A percentile compares a stretch with the other conserved stretches of the same genome.
Conservation (phyloP, 2,113 vertebrate genomes). For the Gobius niger region DNA sequence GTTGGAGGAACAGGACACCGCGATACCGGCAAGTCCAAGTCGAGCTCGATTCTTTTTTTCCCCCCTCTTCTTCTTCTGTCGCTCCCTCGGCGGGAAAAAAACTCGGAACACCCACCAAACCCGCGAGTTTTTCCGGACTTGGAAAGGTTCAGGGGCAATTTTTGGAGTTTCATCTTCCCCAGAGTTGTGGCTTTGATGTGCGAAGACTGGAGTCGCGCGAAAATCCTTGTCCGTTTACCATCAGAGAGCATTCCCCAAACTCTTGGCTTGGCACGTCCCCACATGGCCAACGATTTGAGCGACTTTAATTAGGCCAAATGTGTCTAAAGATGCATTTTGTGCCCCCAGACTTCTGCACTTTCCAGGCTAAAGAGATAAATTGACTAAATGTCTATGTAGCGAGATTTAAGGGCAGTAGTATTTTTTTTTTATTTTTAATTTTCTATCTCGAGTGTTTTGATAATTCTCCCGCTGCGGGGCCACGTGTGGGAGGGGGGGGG, state of each 20-base stretch:
- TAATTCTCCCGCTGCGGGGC: constrained; percentile 51
- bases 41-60: constrained; percentile 33
- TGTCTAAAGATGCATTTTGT: constrained; percentile 62
- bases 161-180: constrained; percentile 38
- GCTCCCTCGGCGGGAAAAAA: background rate
- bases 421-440: constrained; percentile 55
- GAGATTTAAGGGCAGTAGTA: constrained; percentile 45
- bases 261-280: constrained; percentile 63
- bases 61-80: constrained; percentile 11
- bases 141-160: constrained; percentile 61
- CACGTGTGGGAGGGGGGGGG: constrained; percentile 45
- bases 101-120: constrained; percentile 41
- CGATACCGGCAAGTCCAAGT: constrained; percentile 71
- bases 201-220: constrained; percentile 61
- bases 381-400: constrained; percentile 47
- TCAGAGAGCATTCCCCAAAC: constrained; percentile 59
- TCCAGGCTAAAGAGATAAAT: constrained; percentile 61
- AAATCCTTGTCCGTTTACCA: constrained; percentile 73
- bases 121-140: constrained; percentile 52
- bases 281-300: constrained; percentile 70
- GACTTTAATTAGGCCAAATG: constrained; percentile 75
- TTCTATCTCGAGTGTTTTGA: constrained; percentile 13
- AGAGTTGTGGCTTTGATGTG: constrained; percentile 72
- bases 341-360: constrained; percentile 54
- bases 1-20: constrained; percentile 73